Base-by-base conservation (phyloP, 1,140 invertebrate genomes). In the Drosophila bipectinata region DNA sequence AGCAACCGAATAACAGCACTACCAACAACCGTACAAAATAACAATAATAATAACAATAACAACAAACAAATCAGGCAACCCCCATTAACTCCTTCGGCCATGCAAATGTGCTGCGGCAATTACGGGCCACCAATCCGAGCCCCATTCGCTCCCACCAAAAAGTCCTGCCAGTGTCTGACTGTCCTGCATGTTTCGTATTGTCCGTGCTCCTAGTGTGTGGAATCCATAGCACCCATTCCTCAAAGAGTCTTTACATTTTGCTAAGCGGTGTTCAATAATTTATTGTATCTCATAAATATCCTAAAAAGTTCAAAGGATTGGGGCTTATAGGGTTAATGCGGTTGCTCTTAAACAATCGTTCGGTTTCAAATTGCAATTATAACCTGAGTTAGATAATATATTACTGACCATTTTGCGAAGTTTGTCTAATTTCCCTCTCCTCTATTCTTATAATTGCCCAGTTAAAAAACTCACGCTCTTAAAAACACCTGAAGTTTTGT, bases 61-160 rank as follows among this genome's bases (percentile, higher is more conserved):
- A 88, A 72, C 77, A 69, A 83, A 63, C 60, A 88, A 77, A 80
- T 88, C 79, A 77, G 84, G 79, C 84, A 87, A 87, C 78, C 83
- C 69, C 82, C 82, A 87, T 88, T 82, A 88, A 79, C 83, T 88
- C 83, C 84, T 88, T 89, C 72, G 56, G 76, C 79, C 83, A 89
- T 88, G 83, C 83, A 88, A 88, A 88, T 89, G 84, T 57, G 63
- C 76, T 74, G 79, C 84, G 79, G 84, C 83, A 87, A 87, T 87
- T 88, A 85, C 82, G 28, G 63, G 58, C 51, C 56, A 54, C 41
- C 66, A 49, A 62, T 26, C 45, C 60, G 51, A 52, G 37, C 52
- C 30, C 57, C 69, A 66, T 54, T 39, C 1, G 21, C 51, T 75
- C 52, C 54, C 52, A 53, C 47, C 69, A 41, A 57, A 48, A 78